Evolutionary conservation across 1,140 invertebrate species (phyloP), one percentile per base, ranked within the genome.

Genomic region (Cotesia glomerata): DNA sequence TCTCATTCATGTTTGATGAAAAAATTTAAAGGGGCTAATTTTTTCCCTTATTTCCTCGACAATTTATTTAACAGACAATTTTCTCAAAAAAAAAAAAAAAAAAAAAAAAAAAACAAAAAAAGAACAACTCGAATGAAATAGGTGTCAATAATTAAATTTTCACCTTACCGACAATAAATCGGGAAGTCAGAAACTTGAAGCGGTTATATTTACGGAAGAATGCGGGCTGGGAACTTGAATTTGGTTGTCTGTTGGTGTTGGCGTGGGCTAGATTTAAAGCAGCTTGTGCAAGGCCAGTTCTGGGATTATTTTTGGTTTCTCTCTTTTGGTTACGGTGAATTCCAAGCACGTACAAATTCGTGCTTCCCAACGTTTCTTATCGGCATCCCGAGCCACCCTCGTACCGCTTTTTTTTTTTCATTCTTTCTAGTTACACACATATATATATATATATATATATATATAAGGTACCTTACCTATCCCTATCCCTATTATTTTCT

Each of bases 271-370:
- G 26, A 32, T 58, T 70, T 64, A 52, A 74, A 65, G 49, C 61
- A 45, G 39, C 39, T 45, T 45, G 39, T 45, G 39, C 35, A 36
- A 35, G 54, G 68, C 45, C 72, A 61, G 52, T 64, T 34, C 54
- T 54, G 58, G 39, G 49, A 71, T 39, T 67, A 61, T 36, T 64
- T 34, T 62, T 54, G 58, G 39, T 51, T 73, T 39, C 62, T 58
- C 45, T 62, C 58, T 14, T 69, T 36, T 26, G 26, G 35, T 35
- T 62, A 36, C 11, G 59, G 54, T 72, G 75, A 79, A 83, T 81
- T 77, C 79, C 74, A 75, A 72, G 78, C 81, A 83, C 80, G 81
- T 81, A 80, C 77, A 80, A 79, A 79, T 82, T 82, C 79, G 78
- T 82, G 77, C 76, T 78, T 78, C 76, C 76, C 78, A 63, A 64